Evolutionary conservation across 2,113 vertebrate species (phyloP), one percentile per base, ranked within the genome.

Genomic region (Corydoras sp.): DNA sequence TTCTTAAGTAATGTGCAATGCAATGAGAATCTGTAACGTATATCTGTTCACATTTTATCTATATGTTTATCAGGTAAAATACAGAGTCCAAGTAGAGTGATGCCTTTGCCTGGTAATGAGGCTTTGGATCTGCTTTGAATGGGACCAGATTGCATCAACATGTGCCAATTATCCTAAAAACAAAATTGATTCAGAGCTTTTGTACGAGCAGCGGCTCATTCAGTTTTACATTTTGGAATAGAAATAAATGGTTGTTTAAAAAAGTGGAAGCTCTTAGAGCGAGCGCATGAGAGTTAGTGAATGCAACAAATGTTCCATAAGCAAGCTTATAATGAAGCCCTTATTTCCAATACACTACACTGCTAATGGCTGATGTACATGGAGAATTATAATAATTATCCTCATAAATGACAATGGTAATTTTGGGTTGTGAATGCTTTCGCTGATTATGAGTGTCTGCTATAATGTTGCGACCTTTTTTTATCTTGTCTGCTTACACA

Each of bases 321-420:
- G 77, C 83, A 82, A 79, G 84, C 76, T 79, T 78, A 75, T 81
- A 81, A 85, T 84, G 81, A 79, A 76, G 72, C 71, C 72, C 58
- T 62, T 65, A 83, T 85, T 85, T 74, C 65, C 49, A 75, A 75
- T 76, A 84, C 71, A 64, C 76, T 77, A 72, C 70, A 76, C 67
- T 80, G 56, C 76, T 85, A 88, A 88, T 86, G 77, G 79, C 74
- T 76, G 64, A 81, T 75, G 79, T 85, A 84, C 76, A 70, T 78
- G 72, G 80, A 50, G 76, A 84, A 89, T 89, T 86, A 87, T 76
- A 87, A 82, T 89, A 86, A 89, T 90, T 85, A 88, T 85, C 78
- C 48, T 77, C 80, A 78, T 81, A 78, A 82, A 81, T 78, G 77
- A 76, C 76, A 80, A 77, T 77, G 81, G 76, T 85, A 80, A 87